phyloP scores from a whole-genome alignment of 2,797 vertebrate species.

The Typhlichthys eigenmanni region DNA sequence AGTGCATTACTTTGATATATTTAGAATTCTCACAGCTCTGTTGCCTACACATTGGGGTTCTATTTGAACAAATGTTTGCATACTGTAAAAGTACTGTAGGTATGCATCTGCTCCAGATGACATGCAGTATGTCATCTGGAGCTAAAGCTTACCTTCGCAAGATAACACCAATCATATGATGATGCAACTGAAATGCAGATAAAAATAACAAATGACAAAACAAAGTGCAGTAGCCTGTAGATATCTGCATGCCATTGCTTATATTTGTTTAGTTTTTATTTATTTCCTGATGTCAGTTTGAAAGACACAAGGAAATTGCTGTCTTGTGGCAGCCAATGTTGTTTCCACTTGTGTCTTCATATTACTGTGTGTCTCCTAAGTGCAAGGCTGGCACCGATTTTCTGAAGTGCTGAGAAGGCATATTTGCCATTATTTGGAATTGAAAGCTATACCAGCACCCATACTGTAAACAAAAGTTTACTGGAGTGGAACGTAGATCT shows the following conservation, averaged over 20 bases:
- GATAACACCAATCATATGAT: no score
- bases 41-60: no score
- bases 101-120: not conserved
- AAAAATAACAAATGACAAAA: no score
- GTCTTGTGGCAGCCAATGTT: conserved; percentile 45
- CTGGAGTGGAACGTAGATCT: conserved; percentile 16
- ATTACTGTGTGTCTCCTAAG: conserved; percentile 23
- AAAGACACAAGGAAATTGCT: conserved; percentile 48
- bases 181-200: no score
- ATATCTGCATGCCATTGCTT: no score
- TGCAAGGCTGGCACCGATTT: conserved; percentile 23
- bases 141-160: no score
- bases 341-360: conserved; percentile 34
- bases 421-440: conserved; percentile 30
- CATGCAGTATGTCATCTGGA: not conserved
- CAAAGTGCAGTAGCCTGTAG: no score
- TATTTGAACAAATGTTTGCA: no score
- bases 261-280: conserved; percentile 20
- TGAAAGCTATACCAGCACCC: conserved; percentile 22
- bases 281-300: conserved; percentile 35
- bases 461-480: conserved; percentile 1
- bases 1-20: no score
- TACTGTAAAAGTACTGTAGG: no score
- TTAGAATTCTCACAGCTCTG: no score
- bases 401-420: conserved; percentile 36